Conservation (phyloP, 2,113 vertebrate genomes). For the Ellobius talpinus region DNA sequence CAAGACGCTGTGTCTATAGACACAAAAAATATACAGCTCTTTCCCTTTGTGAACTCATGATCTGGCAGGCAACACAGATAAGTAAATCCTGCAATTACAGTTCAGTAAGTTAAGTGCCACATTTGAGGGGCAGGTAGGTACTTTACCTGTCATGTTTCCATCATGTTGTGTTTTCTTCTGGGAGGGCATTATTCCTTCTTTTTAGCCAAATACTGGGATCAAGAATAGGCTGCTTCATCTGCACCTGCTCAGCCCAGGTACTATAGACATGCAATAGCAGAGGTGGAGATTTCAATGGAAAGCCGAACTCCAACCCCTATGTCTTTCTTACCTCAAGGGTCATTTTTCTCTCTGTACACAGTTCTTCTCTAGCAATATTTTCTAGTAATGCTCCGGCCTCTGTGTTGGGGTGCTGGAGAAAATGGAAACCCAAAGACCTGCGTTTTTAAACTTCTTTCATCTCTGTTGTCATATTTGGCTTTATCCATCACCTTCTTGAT, state of each 20-base stretch:
- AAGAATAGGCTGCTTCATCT: not conserved
- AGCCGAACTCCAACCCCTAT: not conserved
- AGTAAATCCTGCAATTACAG: constrained; percentile 47
- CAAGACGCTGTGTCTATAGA: constrained; percentile 16
- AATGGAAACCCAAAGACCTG: not conserved
- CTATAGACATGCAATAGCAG: not conserved
- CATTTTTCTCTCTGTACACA: not conserved
- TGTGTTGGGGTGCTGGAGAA: not conserved
- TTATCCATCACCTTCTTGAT: not conserved
- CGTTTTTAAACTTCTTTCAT: not conserved
- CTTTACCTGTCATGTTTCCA: not conserved
- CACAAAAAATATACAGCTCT: not conserved
- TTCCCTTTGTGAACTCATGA: not conserved
- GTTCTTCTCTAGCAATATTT: not conserved
- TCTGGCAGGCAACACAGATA: not conserved
- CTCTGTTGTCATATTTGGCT: not conserved
- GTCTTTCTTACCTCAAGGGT: not conserved
- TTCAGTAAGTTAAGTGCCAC: constrained; percentile 31
- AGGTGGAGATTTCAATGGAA: not conserved
- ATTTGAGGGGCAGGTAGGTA: not conserved
- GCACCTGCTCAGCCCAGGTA: too few relatives aligned
- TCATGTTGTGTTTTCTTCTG: not conserved
- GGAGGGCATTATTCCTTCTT: not conserved
- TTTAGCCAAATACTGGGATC: not conserved
- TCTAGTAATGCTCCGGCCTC: too few relatives aligned